These are phyloP conservation scores for Dermochelys coriacea DNA, from an alignment of 2,797 vertebrate genomes.

Conservation along the genomic window DNA sequence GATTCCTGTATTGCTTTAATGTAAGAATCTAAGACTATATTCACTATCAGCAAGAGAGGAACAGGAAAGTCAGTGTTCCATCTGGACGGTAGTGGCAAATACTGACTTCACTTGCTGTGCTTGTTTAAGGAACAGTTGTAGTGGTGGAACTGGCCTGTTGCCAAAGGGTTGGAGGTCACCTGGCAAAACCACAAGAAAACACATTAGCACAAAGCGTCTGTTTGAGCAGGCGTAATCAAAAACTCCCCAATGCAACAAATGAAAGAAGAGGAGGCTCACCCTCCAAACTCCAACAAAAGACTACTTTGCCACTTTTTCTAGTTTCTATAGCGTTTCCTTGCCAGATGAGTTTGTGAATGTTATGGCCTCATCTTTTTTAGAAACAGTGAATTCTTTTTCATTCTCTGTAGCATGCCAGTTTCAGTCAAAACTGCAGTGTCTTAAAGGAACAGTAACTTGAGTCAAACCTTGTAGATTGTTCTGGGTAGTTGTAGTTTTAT, in stretches of 20 bases:
- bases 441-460: constrained; percentile 46
- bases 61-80: constrained; percentile 62
- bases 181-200: constrained; percentile 76
- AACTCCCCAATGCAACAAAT: background rate
- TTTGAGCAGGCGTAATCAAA: constrained; percentile 57
- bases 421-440: constrained; percentile 52
- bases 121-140: constrained; percentile 63
- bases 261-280: constrained; percentile 51
- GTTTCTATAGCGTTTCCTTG: constrained; percentile 50
- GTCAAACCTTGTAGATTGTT: background rate
- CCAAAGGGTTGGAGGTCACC: constrained; percentile 71
- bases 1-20: background rate
- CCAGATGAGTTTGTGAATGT: constrained; percentile 63
- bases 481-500: background rate
- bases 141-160: constrained; percentile 53
- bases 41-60: constrained; percentile 49
- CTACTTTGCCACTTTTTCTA: constrained; percentile 39
- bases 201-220: constrained; percentile 64
- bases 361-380: constrained; percentile 60
- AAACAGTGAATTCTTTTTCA: constrained; percentile 59
- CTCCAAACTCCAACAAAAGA: constrained; percentile 54
- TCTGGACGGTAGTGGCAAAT: constrained; percentile 51
- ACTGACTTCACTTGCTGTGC: constrained; percentile 22
- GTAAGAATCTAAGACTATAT: constrained; percentile 12
- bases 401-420: constrained; percentile 52